Evolutionary conservation across 2,797 vertebrate species (phyloP).

Genomic region (Coregonus ussuriensis): DNA sequence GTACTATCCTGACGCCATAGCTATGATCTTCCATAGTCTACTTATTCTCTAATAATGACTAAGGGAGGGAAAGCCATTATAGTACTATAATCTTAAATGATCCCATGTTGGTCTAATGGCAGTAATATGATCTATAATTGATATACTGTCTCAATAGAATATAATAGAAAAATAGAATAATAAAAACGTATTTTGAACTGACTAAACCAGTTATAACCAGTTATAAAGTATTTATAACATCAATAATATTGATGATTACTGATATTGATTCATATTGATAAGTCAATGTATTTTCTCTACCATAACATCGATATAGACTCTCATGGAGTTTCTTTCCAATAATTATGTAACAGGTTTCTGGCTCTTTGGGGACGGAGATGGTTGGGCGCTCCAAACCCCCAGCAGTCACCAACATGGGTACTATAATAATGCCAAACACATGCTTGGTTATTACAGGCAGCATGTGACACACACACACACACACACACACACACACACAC

Average conservation of each 20-base stretch:
- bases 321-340: too few relatives aligned
- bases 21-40: background rate
- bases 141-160: constrained; percentile 7
- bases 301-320: background rate
- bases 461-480: constrained; percentile 41
- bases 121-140: background rate
- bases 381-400: constrained; percentile 38
- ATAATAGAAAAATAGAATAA: constrained; percentile 13
- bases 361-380: constrained; percentile 39
- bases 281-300: too few relatives aligned
- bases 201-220: background rate
- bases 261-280: background rate
- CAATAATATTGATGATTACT: background rate
- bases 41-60: background rate
- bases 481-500: constrained; percentile 30
- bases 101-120: background rate
- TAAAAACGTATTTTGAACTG: background rate
- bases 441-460: constrained; percentile 44
- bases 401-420: constrained; percentile 47
- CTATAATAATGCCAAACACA: constrained; percentile 61
- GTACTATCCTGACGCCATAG: constrained; percentile 42
- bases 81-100: background rate
- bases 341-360: constrained; percentile 21
- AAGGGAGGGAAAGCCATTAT: background rate
- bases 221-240: background rate